phyloP scores from a whole-genome alignment of 2,113 vertebrate species.

The Myocastor coypus region DNA sequence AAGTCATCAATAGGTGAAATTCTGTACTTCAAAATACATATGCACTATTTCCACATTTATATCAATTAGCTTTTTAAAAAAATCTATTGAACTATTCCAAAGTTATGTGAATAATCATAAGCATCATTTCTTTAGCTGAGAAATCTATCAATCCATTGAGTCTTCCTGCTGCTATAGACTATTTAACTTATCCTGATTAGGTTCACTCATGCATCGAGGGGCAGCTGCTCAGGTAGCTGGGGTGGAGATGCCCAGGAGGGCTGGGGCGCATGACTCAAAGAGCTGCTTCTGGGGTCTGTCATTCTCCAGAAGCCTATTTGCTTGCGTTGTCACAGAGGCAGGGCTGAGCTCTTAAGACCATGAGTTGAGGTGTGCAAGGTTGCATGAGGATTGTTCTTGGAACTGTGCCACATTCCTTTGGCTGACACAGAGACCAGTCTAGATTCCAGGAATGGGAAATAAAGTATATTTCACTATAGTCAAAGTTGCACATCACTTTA shows the following conservation, averaged over 20 bases:
- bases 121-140: background rate
- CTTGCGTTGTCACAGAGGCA: background rate
- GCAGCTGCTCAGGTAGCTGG: background rate
- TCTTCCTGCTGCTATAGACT: background rate
- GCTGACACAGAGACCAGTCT: background rate
- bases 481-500: background rate
- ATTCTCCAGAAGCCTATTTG: background rate
- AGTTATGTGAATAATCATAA: background rate
- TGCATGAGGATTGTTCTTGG: background rate
- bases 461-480: background rate
- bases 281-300: background rate
- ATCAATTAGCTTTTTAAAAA: background rate
- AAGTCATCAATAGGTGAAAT: conserved; percentile 5
- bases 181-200: background rate
- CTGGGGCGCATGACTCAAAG: background rate
- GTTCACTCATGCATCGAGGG: background rate
- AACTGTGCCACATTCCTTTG: background rate
- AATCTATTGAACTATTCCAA: background rate
- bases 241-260: background rate
- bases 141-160: background rate
- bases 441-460: background rate
- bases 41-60: background rate
- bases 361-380: background rate
- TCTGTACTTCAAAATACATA: background rate
- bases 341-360: background rate